Base-by-base conservation (phyloP, 2,888 invertebrate genomes). In the Stenotaenia linearis region DNA sequence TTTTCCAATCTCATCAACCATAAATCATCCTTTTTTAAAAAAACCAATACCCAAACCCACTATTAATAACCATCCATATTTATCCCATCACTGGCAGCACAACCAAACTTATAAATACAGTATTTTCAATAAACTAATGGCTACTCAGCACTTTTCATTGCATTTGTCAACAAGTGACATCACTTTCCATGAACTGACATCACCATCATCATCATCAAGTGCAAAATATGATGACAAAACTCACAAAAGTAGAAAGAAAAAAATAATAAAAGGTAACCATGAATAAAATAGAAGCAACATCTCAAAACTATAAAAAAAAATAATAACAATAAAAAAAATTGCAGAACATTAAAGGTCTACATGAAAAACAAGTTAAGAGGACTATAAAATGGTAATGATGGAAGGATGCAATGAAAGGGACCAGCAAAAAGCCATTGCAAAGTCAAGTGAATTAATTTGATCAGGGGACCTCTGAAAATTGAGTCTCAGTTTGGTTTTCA, bases 361-460 rank as follows among this genome's bases (percentile, higher is more conserved):
- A 61, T 61, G 61, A 61, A 61, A 61, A 61, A 61, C 61, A 61
- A 25, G 61, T 61, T 61, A 25, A 61, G 61, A 61, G 61, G 25
- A 61, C 61, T 25, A 61, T 61, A 61, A 61, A 61, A 61, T 61
- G 61, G 15, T 25, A 61, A 25, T 61, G 61, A 23, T 61, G 23
- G 25, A 2, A n/a, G 15, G 61, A 56, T 21, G 61, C 25, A 61
- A 7, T n/a, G 45, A 45, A 45, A 45, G 45, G 45, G 45, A 18
- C 45, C 32, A 32, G 5, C 32, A 45, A 45, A 45, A 45, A 25
- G 61, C 25, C 61, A 61, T 23, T 15, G 15, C 25, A 61, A 45
- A 61, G 61, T 61, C 61, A 61, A 61, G 61, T 61, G 61, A 61
- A 61, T 61, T 61, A 61, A 61, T 61, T 61, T 61, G 61, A 61